Conservation (phyloP, 92 coral and sea anemone genomes). For the Actinostola sp. region DNA sequence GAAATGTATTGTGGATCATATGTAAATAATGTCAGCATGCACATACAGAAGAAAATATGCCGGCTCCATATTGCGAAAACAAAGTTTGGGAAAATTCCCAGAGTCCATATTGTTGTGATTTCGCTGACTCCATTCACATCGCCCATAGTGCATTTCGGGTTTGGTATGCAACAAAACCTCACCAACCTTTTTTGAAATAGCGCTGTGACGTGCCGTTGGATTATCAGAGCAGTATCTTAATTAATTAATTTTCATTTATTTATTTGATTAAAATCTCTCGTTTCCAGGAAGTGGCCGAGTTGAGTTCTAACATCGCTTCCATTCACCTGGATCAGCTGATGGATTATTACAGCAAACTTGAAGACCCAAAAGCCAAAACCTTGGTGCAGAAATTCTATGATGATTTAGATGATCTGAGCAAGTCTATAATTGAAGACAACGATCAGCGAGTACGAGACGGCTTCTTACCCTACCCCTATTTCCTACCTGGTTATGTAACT, state of each 20-base stretch:
- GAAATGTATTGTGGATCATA: too few species aligned
- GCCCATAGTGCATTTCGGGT: too few species aligned
- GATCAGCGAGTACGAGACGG: slow-evolving; percentile 69
- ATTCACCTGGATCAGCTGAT: slow-evolving; percentile 90
- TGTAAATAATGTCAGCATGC: too few species aligned
- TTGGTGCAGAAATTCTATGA: slow-evolving; percentile 64
- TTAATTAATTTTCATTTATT: neutral
- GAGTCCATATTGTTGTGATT: too few species aligned
- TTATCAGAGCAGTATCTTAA: neutral
- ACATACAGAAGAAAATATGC: too few species aligned
- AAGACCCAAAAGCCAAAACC: slow-evolving; percentile 69
- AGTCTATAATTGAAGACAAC: slow-evolving; percentile 70
- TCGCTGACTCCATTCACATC: too few species aligned
- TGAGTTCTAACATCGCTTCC: slow-evolving; percentile 84
- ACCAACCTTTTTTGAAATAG: too few species aligned
- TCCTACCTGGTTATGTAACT: slow-evolving; percentile 82
- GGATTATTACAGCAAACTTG: slow-evolving; percentile 78
- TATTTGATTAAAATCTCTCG: too few species aligned
- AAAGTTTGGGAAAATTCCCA: too few species aligned
- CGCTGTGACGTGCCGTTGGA: too few species aligned
- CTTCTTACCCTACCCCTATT: slow-evolving; percentile 87
- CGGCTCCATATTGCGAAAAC: too few species aligned
- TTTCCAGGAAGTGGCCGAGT: slow-evolving; percentile 91
- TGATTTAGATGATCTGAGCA: slow-evolving; percentile 52
- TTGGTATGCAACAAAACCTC: too few species aligned